Percentiles rank a stretch among this genome's conserved stretches.
Conservation (phyloP, 2,113 vertebrate genomes). For the Agelaius tricolor region DNA sequence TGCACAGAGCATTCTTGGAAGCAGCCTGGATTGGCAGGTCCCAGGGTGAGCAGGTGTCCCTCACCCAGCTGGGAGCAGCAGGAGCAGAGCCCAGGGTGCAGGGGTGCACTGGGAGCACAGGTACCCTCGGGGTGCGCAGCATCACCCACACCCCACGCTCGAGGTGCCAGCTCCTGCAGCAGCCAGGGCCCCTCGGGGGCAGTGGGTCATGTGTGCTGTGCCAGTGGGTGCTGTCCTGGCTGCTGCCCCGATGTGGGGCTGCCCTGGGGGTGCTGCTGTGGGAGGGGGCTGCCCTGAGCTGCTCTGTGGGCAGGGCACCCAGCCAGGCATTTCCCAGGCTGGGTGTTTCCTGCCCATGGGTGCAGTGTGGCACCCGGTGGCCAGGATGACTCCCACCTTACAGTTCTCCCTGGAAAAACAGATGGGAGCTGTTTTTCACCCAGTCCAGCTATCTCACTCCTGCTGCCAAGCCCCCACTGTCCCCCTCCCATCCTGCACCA, state of each 20-base stretch:
- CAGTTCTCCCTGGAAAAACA: background rate
- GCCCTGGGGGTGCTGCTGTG: background rate
- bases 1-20: background rate
- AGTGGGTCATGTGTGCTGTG: accelerated
- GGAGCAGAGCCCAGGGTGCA: background rate
- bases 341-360: accelerated
- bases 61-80: background rate
- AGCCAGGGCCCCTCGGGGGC: background rate
- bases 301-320: background rate
- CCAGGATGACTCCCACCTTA: accelerated
- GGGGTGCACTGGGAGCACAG: background rate
- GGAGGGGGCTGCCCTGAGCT: background rate
- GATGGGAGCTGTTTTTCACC: background rate
- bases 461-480: accelerated
- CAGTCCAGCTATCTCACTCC: background rate
- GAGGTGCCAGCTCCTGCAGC: background rate
- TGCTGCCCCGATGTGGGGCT: background rate
- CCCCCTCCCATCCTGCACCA: accelerated
- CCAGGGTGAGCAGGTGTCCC: background rate
- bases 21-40: background rate
- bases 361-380: accelerated
- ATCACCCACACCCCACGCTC: accelerated
- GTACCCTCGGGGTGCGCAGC: accelerated
- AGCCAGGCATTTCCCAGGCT: background rate
- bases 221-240: background rate